Evolutionary conservation across 1,140 invertebrate species (phyloP), one percentile per base, ranked within the genome.

Genomic region (Maconellicoccus hirsutus): DNA sequence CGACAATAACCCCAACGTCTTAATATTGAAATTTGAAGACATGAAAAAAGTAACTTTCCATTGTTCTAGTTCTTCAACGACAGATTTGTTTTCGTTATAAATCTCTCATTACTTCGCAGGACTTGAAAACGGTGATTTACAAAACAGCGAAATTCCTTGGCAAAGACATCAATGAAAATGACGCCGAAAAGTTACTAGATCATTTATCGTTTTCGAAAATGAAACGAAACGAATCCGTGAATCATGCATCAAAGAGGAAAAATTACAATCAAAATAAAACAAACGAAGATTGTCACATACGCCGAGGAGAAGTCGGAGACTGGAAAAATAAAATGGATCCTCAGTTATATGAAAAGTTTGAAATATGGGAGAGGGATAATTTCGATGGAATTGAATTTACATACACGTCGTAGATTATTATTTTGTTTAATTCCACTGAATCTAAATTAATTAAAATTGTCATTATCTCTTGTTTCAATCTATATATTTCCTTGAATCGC

Each of bases 221-320:
- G 91, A 87, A 88, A 74, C 81, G 82, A 0, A 94, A 94, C 78
- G 83, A 84, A 16, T 86, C 87, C 0, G 83, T 90, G 0, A 92
- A 93, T 77, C 76, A 75, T 63, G 76, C 75, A 25, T 75, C 76
- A 0, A 76, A 78, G 0, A 76, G 80, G 0, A 77, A 81, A 52
- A 76, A 81, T 16, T 80, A 81, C 59, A 81, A 78, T 52, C 80
- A 79, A 59, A 78, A 76, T 59, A 80, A 81, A 22, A 70, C 81
- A 70, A 80, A 84, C 71, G 75, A 84, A 72, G 82, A 82, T 0
- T 85, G 84, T 75, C 91, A 92, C 75, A 91, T 92, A 70, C 81
- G 91, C 16, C 91, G 90, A 75, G 91, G 91, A 0, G 84, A 88
- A 79, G 85, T 92, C 26, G 92, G 92, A 0, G 91, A 93, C 76